A percentile compares a stretch with the other conserved stretches of the same genome.
phyloP scores from a whole-genome alignment of 1,140 invertebrate species.

The Drosophila kohkoa region DNA sequence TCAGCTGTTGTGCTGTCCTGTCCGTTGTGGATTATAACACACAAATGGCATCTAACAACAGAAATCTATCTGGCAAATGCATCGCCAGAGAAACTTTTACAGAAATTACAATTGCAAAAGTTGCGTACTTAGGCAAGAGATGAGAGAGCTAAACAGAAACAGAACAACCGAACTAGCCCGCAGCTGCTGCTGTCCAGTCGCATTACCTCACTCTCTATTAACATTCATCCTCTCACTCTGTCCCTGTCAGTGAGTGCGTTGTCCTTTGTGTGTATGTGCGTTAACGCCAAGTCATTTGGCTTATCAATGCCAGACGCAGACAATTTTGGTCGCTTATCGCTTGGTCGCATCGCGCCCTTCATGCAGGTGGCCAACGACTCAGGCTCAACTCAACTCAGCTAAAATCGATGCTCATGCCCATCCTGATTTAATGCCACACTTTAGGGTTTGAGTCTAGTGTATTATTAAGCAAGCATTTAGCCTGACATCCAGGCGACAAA shows the following conservation, averaged over 20 bases:
- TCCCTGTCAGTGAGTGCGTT: neutral
- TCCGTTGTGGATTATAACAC: slow-evolving; percentile 71
- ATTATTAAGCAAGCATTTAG: slow-evolving; percentile 83
- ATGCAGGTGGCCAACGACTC: slow-evolving; percentile 54
- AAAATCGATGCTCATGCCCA: slow-evolving; percentile 44
- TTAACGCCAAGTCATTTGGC: slow-evolving; percentile 81
- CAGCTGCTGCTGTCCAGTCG: slow-evolving; percentile 31
- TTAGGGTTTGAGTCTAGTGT: slow-evolving; percentile 16
- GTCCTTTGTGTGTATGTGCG: slow-evolving; percentile 73
- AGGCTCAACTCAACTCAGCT: slow-evolving; percentile 8
- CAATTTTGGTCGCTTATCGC: slow-evolving; percentile 70
- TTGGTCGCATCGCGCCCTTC: slow-evolving; percentile 59
- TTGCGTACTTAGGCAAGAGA: slow-evolving; percentile 50
- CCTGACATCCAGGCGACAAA: slow-evolving; percentile 51
- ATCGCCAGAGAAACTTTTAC: slow-evolving; percentile 69
- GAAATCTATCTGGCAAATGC: slow-evolving; percentile 78
- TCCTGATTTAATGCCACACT: slow-evolving; percentile 51
- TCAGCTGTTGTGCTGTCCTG: slow-evolving; percentile 7
- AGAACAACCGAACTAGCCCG: slow-evolving; percentile 11
- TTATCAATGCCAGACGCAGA: slow-evolving; percentile 83
- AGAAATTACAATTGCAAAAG: slow-evolving; percentile 79
- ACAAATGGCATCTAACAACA: slow-evolving; percentile 78
- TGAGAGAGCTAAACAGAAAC: slow-evolving; percentile 7
- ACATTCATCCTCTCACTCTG: neutral
- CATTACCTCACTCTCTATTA: neutral